A percentile compares a stretch with the other conserved stretches of the same genome.
Conservation (phyloP, 92 coral and sea anemone species). For the Siderastrea siderea region DNA sequence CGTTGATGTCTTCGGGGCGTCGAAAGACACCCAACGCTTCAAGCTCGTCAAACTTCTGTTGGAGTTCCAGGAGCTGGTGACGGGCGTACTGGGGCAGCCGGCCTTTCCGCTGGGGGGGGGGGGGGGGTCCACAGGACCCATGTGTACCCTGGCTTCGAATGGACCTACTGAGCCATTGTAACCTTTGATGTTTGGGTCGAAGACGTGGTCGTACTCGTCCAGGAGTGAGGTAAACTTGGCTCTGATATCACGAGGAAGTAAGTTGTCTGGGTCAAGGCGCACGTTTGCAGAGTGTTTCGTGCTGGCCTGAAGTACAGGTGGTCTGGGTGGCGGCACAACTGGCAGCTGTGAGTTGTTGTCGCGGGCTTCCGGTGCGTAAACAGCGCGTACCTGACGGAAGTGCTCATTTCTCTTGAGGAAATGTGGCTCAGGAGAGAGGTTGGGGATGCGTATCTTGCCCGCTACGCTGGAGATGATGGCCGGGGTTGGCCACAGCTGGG, state of each 20-base stretch:
- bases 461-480: constrained; percentile 61
- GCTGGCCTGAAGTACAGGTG: not conserved
- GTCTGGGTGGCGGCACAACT: not conserved
- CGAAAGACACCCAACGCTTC: constrained; percentile 45
- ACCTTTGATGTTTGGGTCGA: constrained; percentile 46
- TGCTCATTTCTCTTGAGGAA: constrained; percentile 64
- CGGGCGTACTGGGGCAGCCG: constrained; percentile 57
- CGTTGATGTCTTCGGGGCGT: constrained; percentile 59
- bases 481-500: constrained; percentile 66
- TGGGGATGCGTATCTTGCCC: constrained; percentile 64
- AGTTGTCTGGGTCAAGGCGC: constrained; percentile 55
- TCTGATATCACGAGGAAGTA: constrained; percentile 12
- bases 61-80: constrained; percentile 43
- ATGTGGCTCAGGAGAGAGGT: constrained; percentile 51
- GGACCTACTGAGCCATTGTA: constrained; percentile 73
- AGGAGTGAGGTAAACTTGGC: constrained; percentile 19
- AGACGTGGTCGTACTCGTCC: constrained; percentile 41
- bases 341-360: not conserved
- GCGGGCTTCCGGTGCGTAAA: constrained; percentile 35
- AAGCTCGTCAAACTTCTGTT: constrained; percentile 53
- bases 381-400: constrained; percentile 58
- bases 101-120: constrained; percentile 71
- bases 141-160: constrained; percentile 71
- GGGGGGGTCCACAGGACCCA: constrained; percentile 82
- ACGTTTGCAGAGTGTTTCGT: constrained; percentile 29